phyloP scores from a whole-genome alignment of 1,140 invertebrate genomes.

The Venustaconcha ellipsiformis region DNA sequence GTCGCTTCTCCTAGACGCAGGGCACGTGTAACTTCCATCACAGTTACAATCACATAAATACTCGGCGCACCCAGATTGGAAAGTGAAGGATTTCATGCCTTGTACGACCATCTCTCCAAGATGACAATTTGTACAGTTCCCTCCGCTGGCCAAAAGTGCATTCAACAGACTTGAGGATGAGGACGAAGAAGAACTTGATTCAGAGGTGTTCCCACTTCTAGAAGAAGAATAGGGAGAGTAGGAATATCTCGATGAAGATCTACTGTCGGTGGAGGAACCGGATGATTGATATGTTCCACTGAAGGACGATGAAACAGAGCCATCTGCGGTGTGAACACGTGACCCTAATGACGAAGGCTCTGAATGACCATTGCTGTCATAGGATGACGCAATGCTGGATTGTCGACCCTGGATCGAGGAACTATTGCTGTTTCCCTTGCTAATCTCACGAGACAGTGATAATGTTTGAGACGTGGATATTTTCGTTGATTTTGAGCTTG shows the following conservation, averaged over 20 bases:
- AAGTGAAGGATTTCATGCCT: conserved; percentile 31
- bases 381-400: too few species aligned
- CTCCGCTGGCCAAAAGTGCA: not conserved
- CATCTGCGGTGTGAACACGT: too few species aligned
- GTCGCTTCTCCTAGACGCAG: conserved; percentile 18
- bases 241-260: not conserved
- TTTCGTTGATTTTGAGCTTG: conserved; percentile 3
- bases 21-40: conserved; percentile 45
- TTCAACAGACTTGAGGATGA: not conserved
- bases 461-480: conserved; percentile 16
- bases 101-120: conserved; percentile 7
- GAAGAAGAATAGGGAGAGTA: not conserved
- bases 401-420: too few species aligned
- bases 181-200: not conserved
- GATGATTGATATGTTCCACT: too few species aligned
- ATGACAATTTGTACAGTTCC: not conserved
- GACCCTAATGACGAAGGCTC: too few species aligned
- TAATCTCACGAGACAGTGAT: conserved; percentile 4
- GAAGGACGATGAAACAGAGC: too few species aligned
- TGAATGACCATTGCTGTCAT: too few species aligned
- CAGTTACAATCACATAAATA: conserved; percentile 43
- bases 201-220: not conserved
- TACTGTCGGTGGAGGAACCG: too few species aligned
- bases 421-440: too few species aligned
- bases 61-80: conserved; percentile 41